Conservation (phyloP, 2,888 invertebrate genomes). For the Meliscaeva auricollis region DNA sequence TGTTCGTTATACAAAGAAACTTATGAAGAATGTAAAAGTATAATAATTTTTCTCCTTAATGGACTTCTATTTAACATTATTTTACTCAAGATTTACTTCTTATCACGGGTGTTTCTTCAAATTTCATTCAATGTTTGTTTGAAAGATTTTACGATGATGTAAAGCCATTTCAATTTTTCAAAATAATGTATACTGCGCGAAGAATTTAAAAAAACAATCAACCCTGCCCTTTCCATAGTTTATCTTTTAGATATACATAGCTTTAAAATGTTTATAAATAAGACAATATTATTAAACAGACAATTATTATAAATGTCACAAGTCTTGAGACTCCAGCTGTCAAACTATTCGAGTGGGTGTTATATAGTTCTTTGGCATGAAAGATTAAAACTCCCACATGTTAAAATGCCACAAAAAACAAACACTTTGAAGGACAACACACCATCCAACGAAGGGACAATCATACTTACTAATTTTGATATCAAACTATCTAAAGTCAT, state of each 20-base stretch:
- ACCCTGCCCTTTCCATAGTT: too few species aligned
- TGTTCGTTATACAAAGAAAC: neutral
- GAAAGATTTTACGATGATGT: neutral
- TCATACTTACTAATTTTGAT: neutral
- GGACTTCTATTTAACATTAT: neutral
- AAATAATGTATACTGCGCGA: too few species aligned
- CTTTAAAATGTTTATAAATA: too few species aligned
- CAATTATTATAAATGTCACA: conserved; percentile 2
- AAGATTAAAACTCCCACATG: conserved; percentile 8
- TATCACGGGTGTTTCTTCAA: conserved; percentile 7
- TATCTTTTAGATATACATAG: too few species aligned
- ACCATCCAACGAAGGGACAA: neutral
- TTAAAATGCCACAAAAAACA: conserved; percentile 1
- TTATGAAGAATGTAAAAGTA: neutral
- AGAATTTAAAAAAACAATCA: too few species aligned
- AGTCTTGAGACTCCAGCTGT: neutral
- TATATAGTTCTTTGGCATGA: neutral
- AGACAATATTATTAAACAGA: neutral
- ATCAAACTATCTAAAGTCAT: conserved; percentile 19
- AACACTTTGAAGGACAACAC: neutral
- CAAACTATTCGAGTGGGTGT: conserved; percentile 6
- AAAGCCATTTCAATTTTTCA: too few species aligned
- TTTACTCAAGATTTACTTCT: conserved; percentile 12
- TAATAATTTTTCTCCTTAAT: neutral
- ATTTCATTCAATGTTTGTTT: conserved; percentile 2